These are phyloP conservation scores for Rhabdomys dilectus DNA, from an alignment of 2,113 vertebrate genomes.

Conservation along the genomic window DNA sequence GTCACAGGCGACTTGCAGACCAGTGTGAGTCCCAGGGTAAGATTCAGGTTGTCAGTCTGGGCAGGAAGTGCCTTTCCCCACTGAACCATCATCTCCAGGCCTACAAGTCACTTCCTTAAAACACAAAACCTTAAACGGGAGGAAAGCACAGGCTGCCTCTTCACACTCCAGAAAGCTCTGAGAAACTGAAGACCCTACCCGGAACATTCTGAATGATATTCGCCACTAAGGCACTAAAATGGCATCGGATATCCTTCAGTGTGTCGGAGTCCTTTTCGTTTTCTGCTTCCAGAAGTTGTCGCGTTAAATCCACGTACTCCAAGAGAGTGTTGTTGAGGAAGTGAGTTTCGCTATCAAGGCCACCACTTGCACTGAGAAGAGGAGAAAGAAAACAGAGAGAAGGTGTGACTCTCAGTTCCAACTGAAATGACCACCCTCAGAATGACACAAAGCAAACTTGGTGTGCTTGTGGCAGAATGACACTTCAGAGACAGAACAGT, in stretches of 20 bases:
- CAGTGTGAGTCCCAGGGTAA: not conserved
- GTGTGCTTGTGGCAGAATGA: not conserved
- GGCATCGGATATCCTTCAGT: slow-evolving; percentile 97
- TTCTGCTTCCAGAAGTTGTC: slow-evolving; percentile 98
- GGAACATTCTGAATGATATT: slow-evolving; percentile 99
- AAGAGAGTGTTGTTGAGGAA: slow-evolving; percentile 97
- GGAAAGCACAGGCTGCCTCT: not conserved
- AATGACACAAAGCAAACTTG: not conserved
- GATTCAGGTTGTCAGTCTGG: not conserved
- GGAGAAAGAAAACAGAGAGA: slow-evolving; percentile 21
- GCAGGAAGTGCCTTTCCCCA: not conserved
- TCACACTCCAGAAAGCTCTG: not conserved
- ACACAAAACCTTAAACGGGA: not conserved
- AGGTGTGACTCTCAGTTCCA: not conserved
- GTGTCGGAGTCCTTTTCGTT: slow-evolving; percentile 99
- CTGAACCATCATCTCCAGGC: not conserved
- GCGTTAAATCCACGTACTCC: slow-evolving; percentile 98
- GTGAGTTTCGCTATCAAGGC: slow-evolving; percentile 97
- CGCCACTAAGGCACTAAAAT: slow-evolving; percentile 99
- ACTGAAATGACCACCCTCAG: not conserved
- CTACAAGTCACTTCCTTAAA: slow-evolving; percentile 9
- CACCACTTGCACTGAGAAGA: slow-evolving; percentile 93
- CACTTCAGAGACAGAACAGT: not conserved
- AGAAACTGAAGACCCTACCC: slow-evolving; percentile 87
- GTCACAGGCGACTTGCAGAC: too few species aligned